Conservation (phyloP, 2,797 vertebrate species). For the Paguma larvata region DNA sequence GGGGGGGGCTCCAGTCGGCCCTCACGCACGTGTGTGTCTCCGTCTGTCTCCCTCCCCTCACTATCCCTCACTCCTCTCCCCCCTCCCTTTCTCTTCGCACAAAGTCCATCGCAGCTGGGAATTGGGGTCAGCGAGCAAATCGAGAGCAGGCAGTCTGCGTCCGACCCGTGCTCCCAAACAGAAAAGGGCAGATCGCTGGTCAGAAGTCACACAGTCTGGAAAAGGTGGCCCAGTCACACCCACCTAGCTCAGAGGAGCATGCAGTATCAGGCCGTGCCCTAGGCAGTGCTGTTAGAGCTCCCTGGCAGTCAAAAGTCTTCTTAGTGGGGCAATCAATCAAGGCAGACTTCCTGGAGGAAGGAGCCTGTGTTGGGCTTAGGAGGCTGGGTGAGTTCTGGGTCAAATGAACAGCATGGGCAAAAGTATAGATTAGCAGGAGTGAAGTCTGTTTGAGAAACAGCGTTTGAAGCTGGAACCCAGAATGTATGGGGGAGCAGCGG, state of each 20-base stretch:
- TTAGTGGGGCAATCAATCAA: background rate
- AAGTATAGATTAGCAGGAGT: background rate
- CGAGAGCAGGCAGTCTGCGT: background rate
- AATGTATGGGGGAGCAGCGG: background rate
- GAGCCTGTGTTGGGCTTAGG: background rate
- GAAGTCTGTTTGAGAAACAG: background rate
- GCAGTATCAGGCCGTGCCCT: too few species aligned
- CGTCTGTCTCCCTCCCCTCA: background rate
- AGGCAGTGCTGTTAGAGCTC: background rate
- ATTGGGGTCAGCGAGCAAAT: background rate
- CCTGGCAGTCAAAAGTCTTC: background rate
- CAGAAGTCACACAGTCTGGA: background rate
- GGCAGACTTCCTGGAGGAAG: conserved; percentile 13
- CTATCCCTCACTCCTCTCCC: background rate
- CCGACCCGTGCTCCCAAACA: background rate
- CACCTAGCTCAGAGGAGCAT: background rate
- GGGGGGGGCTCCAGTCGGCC: too few species aligned
- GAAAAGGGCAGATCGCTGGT: background rate
- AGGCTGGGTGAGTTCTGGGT: background rate
- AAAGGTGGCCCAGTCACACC: background rate
- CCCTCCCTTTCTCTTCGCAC: background rate
- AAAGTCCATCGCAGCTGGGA: background rate
- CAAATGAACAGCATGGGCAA: background rate
- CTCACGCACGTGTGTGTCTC: background rate
- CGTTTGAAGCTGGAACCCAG: background rate